Evolutionary conservation across 2,797 vertebrate genomes (phyloP).

Genomic region (Xenops minutus): DNA sequence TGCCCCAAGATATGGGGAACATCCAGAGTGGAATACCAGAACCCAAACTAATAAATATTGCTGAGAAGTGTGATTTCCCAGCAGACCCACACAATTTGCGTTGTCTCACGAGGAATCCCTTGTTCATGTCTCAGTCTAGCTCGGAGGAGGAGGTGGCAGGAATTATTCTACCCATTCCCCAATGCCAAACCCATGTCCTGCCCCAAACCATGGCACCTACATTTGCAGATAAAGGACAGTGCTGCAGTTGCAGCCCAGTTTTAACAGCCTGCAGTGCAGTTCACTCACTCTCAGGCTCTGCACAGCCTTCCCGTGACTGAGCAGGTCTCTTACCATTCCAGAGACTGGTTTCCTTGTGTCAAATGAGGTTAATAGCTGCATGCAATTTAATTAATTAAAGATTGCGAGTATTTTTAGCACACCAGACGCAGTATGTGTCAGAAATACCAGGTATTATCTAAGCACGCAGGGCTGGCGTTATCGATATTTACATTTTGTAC

Average conservation of each 20-base stretch:
- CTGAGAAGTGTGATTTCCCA: background rate
- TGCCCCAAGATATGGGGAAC: background rate
- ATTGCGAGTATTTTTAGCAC: background rate
- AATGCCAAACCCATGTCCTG: background rate
- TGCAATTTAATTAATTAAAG: conserved; percentile 42
- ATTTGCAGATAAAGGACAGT: background rate
- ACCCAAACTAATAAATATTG: background rate
- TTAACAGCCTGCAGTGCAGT: background rate
- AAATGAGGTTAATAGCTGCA: conserved; percentile 42
- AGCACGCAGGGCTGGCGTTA: background rate
- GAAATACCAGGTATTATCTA: conserved; percentile 32
- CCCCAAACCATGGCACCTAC: background rate
- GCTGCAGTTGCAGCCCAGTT: background rate
- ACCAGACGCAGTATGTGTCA: background rate
- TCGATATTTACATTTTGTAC: conserved; percentile 24
- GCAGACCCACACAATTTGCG: rapidly evolving
- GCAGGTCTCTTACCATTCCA: background rate
- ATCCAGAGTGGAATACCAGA: background rate
- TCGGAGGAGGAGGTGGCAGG: background rate
- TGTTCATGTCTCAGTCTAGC: background rate
- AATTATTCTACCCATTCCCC: background rate
- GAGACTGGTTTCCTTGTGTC: background rate
- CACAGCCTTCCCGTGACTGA: background rate
- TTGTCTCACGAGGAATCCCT: rapidly evolving
- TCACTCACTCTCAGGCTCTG: background rate